Percentiles rank a stretch among this genome's conserved stretches.
Evolutionary conservation across 1,140 invertebrate genomes (phyloP).

Genomic region (Lerema accius): DNA sequence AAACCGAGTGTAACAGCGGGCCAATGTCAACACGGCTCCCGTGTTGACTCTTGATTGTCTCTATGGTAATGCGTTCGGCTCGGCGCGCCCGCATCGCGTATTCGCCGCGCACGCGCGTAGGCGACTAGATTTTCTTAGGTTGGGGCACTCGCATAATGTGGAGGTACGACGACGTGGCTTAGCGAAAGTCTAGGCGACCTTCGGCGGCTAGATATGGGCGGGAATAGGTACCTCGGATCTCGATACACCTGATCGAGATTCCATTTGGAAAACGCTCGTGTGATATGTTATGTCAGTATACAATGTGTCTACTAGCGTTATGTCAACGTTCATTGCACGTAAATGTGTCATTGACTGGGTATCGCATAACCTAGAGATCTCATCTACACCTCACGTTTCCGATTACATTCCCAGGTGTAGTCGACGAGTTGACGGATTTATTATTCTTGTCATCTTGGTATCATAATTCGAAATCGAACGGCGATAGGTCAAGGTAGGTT

Average conservation of each 20-base stretch:
- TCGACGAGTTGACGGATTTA: slow-evolving; percentile 34
- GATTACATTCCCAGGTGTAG: slow-evolving; percentile 34
- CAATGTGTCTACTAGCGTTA: slow-evolving; percentile 8
- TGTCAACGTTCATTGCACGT: slow-evolving; percentile 24
- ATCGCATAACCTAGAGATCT: slow-evolving; percentile 36
- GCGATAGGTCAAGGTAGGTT: slow-evolving; percentile 27
- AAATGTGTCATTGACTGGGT: slow-evolving; percentile 40
- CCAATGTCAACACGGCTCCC: slow-evolving; percentile 76
- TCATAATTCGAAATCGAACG: slow-evolving; percentile 34
- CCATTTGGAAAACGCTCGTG: slow-evolving; percentile 38
- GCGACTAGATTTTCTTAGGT: slow-evolving; percentile 72
- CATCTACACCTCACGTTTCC: slow-evolving; percentile 35
- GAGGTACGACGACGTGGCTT: slow-evolving; percentile 44
- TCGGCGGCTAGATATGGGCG: slow-evolving; percentile 74
- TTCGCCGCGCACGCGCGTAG: slow-evolving; percentile 60
- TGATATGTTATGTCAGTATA: slow-evolving; percentile 34
- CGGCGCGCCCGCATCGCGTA: slow-evolving; percentile 45
- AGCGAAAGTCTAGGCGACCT: slow-evolving; percentile 80
- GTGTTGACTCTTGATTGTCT: slow-evolving; percentile 66
- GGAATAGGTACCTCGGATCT: slow-evolving; percentile 58
- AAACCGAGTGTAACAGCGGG: slow-evolving; percentile 68
- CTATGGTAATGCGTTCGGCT: slow-evolving; percentile 59
- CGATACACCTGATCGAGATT: slow-evolving; percentile 57
- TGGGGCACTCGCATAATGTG: slow-evolving; percentile 59
- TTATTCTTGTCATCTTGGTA: slow-evolving; percentile 35